A percentile compares a stretch with the other conserved stretches of the same genome.
Evolutionary conservation across 2,888 invertebrate species (phyloP).

Genomic region (Emmelina monodactyla): DNA sequence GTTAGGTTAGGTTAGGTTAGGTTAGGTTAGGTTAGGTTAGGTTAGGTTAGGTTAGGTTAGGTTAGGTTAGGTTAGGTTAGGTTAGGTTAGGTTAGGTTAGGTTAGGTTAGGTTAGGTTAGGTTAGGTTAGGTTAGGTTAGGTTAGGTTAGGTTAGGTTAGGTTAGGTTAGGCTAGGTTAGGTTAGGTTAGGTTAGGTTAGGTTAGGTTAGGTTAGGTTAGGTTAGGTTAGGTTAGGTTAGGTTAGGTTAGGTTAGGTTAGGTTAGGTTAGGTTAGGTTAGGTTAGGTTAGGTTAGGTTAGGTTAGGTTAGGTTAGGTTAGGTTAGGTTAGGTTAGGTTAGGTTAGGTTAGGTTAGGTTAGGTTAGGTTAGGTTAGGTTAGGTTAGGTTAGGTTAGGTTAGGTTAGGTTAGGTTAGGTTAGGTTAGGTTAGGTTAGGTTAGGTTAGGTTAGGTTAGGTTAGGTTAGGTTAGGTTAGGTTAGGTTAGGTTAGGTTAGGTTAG

Average conservation of each 20-base stretch:
- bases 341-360: too few species aligned
- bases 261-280: constrained; percentile 10
- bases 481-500: constrained; percentile 8
- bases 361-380: constrained; percentile 10
- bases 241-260: constrained; percentile 13
- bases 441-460: constrained; percentile 7
- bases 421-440: constrained; percentile 6
- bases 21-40: constrained; percentile 13
- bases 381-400: constrained; percentile 8
- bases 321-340: too few species aligned
- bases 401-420: constrained; percentile 5
- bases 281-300: constrained; percentile 13
- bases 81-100: constrained; percentile 11
- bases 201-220: too few species aligned
- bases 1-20: constrained; percentile 13
- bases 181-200: constrained; percentile 12
- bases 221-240: too few species aligned
- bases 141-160: constrained; percentile 7
- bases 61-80: constrained; percentile 12
- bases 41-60: constrained; percentile 13
- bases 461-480: too few species aligned
- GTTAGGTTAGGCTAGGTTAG: too few species aligned
- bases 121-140: constrained; percentile 9
- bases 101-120: constrained; percentile 11
- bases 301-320: too few species aligned